These are phyloP conservation scores for Charanyca ferruginea DNA, from an alignment of 2,888 invertebrate genomes.

Conservation along the genomic window DNA sequence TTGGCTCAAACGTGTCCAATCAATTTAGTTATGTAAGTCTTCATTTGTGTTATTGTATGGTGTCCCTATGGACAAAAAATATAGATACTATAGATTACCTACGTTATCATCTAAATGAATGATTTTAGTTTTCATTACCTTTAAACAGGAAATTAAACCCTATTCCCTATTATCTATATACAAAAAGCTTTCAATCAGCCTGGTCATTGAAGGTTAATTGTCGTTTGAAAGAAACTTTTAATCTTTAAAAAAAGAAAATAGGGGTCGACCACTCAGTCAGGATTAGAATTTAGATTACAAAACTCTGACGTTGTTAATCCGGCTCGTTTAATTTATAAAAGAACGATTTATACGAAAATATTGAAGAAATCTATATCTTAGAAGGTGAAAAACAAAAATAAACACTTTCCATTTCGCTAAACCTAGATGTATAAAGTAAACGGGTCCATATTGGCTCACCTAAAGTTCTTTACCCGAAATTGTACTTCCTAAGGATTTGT, in stretches of 20 bases:
- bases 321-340: constrained; percentile 15
- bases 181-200: constrained; percentile 32
- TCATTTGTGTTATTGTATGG: not conserved
- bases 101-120: not conserved
- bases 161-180: not conserved
- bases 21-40: too few species aligned
- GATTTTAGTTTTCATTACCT: not conserved
- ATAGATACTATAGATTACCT: not conserved
- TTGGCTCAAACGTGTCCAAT: not conserved
- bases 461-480: too few species aligned
- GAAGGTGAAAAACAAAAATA: too few species aligned
- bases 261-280: not conserved
- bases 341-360: not conserved
- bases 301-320: constrained; percentile 6
- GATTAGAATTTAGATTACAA: constrained; percentile 47
- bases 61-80: not conserved
- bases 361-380: not conserved
- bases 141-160: constrained; percentile 17
- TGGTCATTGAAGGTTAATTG: constrained; percentile 45
- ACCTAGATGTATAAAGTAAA: too few species aligned
- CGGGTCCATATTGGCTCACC: too few species aligned
- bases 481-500: too few species aligned
- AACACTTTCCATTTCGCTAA: not conserved
- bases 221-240: constrained; percentile 28
- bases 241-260: constrained; percentile 30